A percentile compares a stretch with the other conserved stretches of the same genome.
phyloP scores from a whole-genome alignment of 2,113 vertebrate genomes.

The Microcebus tavaratra region DNA sequence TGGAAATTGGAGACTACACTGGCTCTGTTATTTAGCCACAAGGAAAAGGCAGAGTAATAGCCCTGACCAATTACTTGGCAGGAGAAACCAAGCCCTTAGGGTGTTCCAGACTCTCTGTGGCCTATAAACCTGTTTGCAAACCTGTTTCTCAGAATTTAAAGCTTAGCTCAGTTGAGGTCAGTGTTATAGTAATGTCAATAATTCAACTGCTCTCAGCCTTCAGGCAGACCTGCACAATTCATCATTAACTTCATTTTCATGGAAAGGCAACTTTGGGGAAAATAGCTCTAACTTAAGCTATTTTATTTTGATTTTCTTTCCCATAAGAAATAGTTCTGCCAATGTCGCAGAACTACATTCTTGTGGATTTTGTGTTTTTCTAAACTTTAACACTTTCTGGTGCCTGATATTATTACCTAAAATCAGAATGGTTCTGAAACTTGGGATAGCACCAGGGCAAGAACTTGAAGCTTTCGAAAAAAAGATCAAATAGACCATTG shows the following conservation, averaged over 20 bases:
- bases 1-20: not conserved
- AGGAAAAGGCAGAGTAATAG: slow-evolving; percentile 55
- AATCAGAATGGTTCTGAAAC: slow-evolving; percentile 13
- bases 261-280: slow-evolving; percentile 58
- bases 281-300: slow-evolving; percentile 57
- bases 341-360: not conserved
- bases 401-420: slow-evolving; percentile 6
- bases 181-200: slow-evolving; percentile 64
- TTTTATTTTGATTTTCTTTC: slow-evolving; percentile 72
- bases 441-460: not conserved
- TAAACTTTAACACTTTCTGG: not conserved
- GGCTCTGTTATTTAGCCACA: slow-evolving; percentile 31
- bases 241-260: slow-evolving; percentile 75
- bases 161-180: slow-evolving; percentile 69
- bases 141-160: slow-evolving; percentile 74
- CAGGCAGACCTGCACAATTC: not conserved
- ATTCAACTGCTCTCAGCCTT: slow-evolving; percentile 38
- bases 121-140: slow-evolving; percentile 77
- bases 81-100: slow-evolving; percentile 52
- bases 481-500: not conserved
- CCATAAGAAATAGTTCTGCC: slow-evolving; percentile 51
- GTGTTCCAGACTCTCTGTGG: slow-evolving; percentile 54
- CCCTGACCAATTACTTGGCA: slow-evolving; percentile 70
- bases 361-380: slow-evolving; percentile 49
- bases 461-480: not conserved